phyloP scores from a whole-genome alignment of 2,113 vertebrate genomes.

The Bubo blakistoni region DNA sequence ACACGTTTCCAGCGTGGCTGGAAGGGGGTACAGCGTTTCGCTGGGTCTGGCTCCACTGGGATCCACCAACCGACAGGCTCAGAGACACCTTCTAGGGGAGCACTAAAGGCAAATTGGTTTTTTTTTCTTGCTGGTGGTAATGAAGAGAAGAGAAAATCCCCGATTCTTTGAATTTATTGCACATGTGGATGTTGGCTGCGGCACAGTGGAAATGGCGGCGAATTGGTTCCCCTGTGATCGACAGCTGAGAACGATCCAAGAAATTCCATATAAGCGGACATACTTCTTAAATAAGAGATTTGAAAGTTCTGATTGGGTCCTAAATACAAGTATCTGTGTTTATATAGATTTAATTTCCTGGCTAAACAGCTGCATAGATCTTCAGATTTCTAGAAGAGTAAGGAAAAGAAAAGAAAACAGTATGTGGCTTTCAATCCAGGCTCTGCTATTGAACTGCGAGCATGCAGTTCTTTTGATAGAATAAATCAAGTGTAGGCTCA shows the following conservation, averaged over 20 bases:
- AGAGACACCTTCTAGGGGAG: fast-evolving
- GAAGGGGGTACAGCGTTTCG: fast-evolving
- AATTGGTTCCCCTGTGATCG: background rate
- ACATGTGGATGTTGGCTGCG: background rate
- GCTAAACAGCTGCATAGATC: background rate
- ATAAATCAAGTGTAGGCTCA: background rate
- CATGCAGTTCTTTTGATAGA: background rate
- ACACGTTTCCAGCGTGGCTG: background rate
- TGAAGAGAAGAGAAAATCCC: background rate
- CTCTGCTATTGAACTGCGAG: background rate
- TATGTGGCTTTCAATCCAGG: background rate
- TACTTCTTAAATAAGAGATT: background rate
- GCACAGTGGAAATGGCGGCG: background rate
- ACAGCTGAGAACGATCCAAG: background rate
- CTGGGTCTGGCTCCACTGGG: fast-evolving
- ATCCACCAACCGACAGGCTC: background rate
- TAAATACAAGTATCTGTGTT: background rate
- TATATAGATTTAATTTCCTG: background rate
- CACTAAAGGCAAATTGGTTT: fast-evolving
- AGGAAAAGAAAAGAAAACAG: background rate
- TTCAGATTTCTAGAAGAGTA: background rate
- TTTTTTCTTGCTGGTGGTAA: background rate
- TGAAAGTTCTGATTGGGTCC: background rate
- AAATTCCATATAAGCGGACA: background rate
- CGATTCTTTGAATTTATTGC: background rate